A percentile compares a stretch with the other conserved stretches of the same genome.
Conservation (phyloP, 2,113 vertebrate genomes). For the Alectura lathami region DNA sequence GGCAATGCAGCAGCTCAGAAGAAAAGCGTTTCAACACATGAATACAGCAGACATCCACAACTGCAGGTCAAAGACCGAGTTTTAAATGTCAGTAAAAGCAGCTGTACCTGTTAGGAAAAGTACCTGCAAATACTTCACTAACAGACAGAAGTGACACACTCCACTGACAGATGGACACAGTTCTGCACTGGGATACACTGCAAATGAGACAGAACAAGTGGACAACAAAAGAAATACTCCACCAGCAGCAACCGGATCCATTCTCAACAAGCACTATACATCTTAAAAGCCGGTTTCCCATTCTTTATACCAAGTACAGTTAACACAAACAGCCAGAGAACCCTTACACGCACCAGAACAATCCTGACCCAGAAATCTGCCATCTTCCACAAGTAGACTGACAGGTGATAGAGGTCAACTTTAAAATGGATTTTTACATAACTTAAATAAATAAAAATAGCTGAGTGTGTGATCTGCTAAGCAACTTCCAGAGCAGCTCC, state of each 20-base stretch:
- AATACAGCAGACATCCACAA: neutral
- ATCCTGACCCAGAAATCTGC: neutral
- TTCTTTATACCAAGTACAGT: neutral
- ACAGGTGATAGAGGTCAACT: rapidly evolving
- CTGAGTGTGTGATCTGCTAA: neutral
- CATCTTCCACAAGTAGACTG: neutral
- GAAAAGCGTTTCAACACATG: neutral
- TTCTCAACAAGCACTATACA: neutral
- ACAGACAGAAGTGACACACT: neutral
- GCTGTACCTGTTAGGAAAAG: neutral
- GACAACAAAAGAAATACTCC: neutral
- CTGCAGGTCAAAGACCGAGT: neutral
- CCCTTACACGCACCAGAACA: neutral
- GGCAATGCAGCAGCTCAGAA: neutral
- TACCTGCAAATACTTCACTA: neutral
- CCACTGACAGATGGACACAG: neutral
- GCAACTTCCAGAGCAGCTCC: neutral
- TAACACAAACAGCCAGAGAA: neutral
- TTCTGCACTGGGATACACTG: rapidly evolving
- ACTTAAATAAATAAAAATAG: too few relatives aligned
- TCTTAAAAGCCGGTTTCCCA: neutral
- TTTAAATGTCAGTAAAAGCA: neutral
- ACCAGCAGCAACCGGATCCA: neutral
- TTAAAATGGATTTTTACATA: neutral
- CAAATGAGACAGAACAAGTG: neutral